Evolutionary conservation across 2,888 invertebrate species (phyloP), one percentile per base, ranked within the genome.

Genomic region (Vanessa cardui): DNA sequence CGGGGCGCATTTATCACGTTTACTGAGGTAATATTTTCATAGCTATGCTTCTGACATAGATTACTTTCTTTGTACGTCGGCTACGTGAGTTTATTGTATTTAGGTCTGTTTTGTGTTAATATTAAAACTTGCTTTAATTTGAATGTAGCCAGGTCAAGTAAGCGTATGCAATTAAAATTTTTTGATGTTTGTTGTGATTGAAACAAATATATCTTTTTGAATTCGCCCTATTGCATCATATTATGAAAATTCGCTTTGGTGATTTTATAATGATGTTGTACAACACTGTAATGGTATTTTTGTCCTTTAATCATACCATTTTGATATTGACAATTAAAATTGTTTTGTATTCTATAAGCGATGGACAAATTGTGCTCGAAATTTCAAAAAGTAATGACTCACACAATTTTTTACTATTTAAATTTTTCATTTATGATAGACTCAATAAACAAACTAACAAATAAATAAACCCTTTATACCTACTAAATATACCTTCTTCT

Each of bases 11-110:
- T 89, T 86, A 87, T 89, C 88, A 88, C 80, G 77, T 86, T 85
- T 84, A 81, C 85, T 78, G 80, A 79, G 79, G 84, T 83, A 83
- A 85, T 85, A 83, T 87, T 88, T 88, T 88, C 83, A 84, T 80
- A 84, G 84, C 85, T 83, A 82, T 87, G 87, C 84, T 86, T 85
- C 82, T 87, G 86, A 87, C 87, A 82, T 80, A 85, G 83, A 86
- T 88, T 85, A 87, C 83, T 86, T 86, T 87, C 83, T 82, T 85
- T 86, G 83, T 83, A 79, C 78, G 78, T 68, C 68, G 60, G 65
- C 72, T 70, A 73, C 69, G 74, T 73, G 71, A 69, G 74, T 75
- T 72, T 71, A 73, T 39, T 39, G 39, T 39, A 39, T 74, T 75
- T 74, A 71, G 69, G 71, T 75, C 70, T 73, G 69, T 71, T 73